Evolutionary conservation across 2,888 invertebrate genomes (phyloP), one percentile per base, ranked within the genome.

Genomic region (Synergus japonicus): DNA sequence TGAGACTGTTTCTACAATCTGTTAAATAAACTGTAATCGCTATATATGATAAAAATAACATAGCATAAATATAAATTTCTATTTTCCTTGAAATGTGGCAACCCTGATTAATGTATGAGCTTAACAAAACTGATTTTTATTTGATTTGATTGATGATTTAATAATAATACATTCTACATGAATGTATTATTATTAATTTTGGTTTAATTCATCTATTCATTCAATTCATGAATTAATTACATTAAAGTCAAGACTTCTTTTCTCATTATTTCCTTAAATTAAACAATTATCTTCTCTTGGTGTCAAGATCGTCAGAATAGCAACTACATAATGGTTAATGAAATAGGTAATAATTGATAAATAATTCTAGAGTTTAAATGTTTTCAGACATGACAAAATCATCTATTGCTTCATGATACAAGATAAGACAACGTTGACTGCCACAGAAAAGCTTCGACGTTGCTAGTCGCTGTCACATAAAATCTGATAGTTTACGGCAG

Each of bases 401-500:
- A 15, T 73, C 22, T 49, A 4, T 73, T 54, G 41, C 37, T 73
- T 73, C n/a, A 73, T 7, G 12, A 41, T n/a, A 54, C 73, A 54
- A 73, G 73, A 41, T 41, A 73, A 73, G 54, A 18, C 49, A 73
- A 73, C 49, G 29, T 54, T 37, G 73, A 73, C 73, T 63, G 63
- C 22, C 63, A 63, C 22, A 12, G 22, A 37, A 73, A 37, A 73
- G 54, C n/a, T 73, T 73, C n/a, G 73, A 73, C 54, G 37, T 22
- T 54, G 54, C 73, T 58, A 73, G 54, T 58, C 49, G 66, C 67
- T 78, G 76, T 80, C 78, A 67, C 78, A 49, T 78, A 80, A 80
- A 80, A 78, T 58, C 60, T 41, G 66, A 76, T 76, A 81, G 79
- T 77, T 81, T 81, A 81, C 79, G 77, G 46, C 22, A 46, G 65